Evolutionary conservation across 2,797 vertebrate genomes (phyloP).

Genomic region (Eulemur rubriventer): DNA sequence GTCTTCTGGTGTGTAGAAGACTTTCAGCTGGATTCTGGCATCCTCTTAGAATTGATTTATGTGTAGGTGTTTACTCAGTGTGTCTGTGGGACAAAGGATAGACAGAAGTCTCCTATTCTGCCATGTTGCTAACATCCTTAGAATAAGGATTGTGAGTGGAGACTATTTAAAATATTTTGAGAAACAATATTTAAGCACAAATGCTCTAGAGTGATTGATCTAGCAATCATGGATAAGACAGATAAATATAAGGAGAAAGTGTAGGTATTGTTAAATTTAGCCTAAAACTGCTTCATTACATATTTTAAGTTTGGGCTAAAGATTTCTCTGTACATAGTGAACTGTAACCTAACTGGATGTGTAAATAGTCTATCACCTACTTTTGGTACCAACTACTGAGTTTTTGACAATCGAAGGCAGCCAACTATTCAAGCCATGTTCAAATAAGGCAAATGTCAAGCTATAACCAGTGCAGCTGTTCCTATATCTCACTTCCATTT

Average conservation of each 20-base stretch:
- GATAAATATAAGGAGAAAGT: background rate
- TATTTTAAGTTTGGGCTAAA: background rate
- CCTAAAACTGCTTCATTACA: background rate
- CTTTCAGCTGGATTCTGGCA: background rate
- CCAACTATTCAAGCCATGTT: background rate
- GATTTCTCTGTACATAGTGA: background rate
- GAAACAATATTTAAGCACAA: background rate
- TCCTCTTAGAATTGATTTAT: background rate
- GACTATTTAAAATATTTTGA: background rate
- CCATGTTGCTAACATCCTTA: background rate
- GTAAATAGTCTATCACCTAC: background rate
- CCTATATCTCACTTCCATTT: background rate
- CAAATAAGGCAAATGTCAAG: background rate
- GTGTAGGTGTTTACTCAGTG: background rate
- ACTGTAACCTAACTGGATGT: background rate
- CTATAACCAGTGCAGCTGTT: background rate
- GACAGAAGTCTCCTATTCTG: background rate
- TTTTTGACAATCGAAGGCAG: background rate
- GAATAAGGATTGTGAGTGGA: background rate
- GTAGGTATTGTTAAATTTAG: background rate
- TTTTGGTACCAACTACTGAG: background rate
- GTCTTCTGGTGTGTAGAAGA: background rate
- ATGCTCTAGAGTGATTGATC: background rate
- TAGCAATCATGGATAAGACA: background rate
- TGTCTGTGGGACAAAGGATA: background rate